Percentiles rank a stretch among this genome's conserved stretches.
Conservation (phyloP, 2,113 vertebrate species). For the Telmatochromis sp. region DNA sequence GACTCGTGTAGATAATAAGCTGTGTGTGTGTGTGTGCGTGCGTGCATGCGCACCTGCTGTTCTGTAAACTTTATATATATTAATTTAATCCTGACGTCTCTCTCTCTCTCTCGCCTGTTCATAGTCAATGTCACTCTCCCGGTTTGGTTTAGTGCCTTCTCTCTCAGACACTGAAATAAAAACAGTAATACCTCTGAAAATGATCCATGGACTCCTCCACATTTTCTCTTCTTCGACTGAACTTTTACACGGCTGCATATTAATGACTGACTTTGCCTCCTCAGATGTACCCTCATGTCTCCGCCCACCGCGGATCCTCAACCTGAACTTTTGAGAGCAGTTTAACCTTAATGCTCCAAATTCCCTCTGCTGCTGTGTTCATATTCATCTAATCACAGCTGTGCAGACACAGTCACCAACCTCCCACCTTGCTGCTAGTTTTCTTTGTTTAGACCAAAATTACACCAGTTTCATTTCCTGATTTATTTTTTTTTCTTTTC, state of each 20-base stretch:
- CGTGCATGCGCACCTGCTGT: neutral
- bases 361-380: neutral
- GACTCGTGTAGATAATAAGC: neutral
- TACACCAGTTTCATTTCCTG: neutral
- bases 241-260: neutral
- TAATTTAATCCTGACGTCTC: slow-evolving; percentile 9
- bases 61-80: slow-evolving; percentile 18
- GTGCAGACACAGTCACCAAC: neutral
- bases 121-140: slow-evolving; percentile 42
- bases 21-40: neutral
- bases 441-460: neutral
- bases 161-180: slow-evolving; percentile 74
- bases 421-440: neutral
- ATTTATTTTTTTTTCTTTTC: neutral
- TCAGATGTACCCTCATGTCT: neutral
- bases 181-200: slow-evolving; percentile 68
- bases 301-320: neutral
- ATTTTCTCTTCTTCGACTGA: neutral
- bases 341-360: neutral
- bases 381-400: neutral
- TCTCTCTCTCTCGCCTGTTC: neutral
- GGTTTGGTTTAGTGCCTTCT: slow-evolving; percentile 80
- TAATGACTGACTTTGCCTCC: neutral
- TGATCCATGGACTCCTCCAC: neutral
- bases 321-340: neutral